Evolutionary conservation across 2,797 vertebrate species (phyloP), one percentile per base, ranked within the genome.

Genomic region (Lacerta bilineata): DNA sequence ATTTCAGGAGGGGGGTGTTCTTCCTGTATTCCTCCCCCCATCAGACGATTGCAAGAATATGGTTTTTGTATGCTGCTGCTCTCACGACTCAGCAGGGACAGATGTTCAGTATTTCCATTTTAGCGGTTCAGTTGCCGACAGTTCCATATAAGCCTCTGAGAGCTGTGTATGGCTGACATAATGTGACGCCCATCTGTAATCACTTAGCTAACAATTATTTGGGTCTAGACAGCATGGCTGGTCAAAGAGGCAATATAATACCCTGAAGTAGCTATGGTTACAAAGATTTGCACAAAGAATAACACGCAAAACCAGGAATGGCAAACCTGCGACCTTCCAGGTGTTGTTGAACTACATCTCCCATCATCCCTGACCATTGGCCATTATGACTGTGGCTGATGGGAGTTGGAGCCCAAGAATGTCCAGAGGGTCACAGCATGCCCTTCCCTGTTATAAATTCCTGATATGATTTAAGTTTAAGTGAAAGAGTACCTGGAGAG

Each of bases 191-290:
- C 84, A 55, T 55, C 50, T 55, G 1, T 33, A 86, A 33, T 71
- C 59, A 29, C 4, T 17, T 61, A 50, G 76, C 55, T 5, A 0
- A 41, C 43, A 78, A 11, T 79, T 90, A 88, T 59, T 46, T 79
- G 18, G 18, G 39, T 27, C 27, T 66, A 2, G 6, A 23, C 0
- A 0, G 39, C 15, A 79, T 74, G 50, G 20, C 76, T 64, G 20
- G 55, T 80, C 39, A 88, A 84, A 88, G 87, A 43, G 43, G 39
- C 20, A 61, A 46, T 33, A 11, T 55, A 43, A 71, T 50, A 27
- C 36, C 27, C 55, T 88, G 20, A 61, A 5, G 66, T 84, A 79
- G 39, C 75, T 46, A 72, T 79, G 75, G 81, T 59, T 84, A 79
- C 75, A 46, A 27, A 84, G 13, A 9, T 87, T 66, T 10, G 61